Percentiles rank a stretch among this genome's conserved stretches.
Evolutionary conservation across 1,140 invertebrate genomes (phyloP).

Genomic region (Penaeus japonicus): DNA sequence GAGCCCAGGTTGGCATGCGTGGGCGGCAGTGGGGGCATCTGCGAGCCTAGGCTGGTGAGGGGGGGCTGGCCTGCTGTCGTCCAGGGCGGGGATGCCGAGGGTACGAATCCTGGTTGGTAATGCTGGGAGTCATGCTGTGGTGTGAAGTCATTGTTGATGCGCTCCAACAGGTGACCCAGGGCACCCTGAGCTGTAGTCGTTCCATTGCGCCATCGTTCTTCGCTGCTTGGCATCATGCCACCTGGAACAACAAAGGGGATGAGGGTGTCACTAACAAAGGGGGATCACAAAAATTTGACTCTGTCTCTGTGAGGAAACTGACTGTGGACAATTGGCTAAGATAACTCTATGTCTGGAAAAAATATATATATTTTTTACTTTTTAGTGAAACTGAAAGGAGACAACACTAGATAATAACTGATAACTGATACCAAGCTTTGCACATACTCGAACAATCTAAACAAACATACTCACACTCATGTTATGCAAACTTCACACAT

Average conservation of each 20-base stretch:
- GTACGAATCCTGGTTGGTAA: conserved; percentile 44
- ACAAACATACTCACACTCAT: too few relatives aligned
- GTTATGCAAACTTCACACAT: too few relatives aligned
- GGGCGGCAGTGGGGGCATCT: conserved; percentile 17
- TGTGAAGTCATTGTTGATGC: conserved; percentile 42
- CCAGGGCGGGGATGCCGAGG: conserved; percentile 46
- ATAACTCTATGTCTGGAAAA: too few relatives aligned
- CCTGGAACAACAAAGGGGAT: background rate
- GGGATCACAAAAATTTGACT: background rate
- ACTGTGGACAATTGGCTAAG: too few relatives aligned
- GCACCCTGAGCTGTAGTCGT: conserved; percentile 29
- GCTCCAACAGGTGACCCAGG: conserved; percentile 36
- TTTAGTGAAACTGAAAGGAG: too few relatives aligned
- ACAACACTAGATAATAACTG: too few relatives aligned
- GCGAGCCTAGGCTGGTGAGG: conserved; percentile 21
- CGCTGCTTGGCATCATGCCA: conserved; percentile 48
- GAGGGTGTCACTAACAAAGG: background rate
- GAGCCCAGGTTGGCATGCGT: conserved; percentile 36
- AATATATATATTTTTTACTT: too few relatives aligned
- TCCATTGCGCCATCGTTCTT: conserved; percentile 41
- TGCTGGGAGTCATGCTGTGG: conserved; percentile 47
- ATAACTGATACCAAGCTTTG: too few relatives aligned
- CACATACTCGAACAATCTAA: too few relatives aligned
- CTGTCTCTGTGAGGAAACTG: background rate
- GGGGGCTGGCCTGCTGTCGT: conserved; percentile 29